phyloP scores from a whole-genome alignment of 2,797 vertebrate species.

The Natrix natrix region DNA sequence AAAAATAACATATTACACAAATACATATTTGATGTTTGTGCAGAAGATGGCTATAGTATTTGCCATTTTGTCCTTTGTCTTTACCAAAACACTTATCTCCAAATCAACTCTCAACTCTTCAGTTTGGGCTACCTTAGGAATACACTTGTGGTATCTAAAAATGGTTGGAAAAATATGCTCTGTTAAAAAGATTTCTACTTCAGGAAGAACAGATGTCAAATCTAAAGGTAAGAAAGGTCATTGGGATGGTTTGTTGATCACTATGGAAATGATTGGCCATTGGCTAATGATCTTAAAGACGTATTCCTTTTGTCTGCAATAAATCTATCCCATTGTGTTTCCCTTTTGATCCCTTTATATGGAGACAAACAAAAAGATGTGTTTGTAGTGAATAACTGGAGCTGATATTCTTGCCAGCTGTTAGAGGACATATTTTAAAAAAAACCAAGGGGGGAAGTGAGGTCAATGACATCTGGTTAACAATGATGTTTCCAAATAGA shows the following conservation, averaged over 20 bases:
- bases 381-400: constrained; percentile 66
- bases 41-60: not conserved
- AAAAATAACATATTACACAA: not conserved
- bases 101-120: not conserved
- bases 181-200: constrained; percentile 39
- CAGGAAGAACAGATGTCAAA: constrained; percentile 22
- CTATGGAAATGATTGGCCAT: constrained; percentile 11
- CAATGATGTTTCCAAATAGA: constrained; percentile 61
- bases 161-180: not conserved
- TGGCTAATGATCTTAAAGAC: constrained; percentile 43
- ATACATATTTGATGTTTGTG: not conserved
- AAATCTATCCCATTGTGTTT: constrained; percentile 70
- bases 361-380: constrained; percentile 69
- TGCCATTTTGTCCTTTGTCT: not conserved
- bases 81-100: not conserved
- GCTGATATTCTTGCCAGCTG: constrained; percentile 70
- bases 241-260: constrained; percentile 17
- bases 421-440: constrained; percentile 64
- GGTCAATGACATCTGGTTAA: constrained; percentile 68
- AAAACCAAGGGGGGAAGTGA: constrained; percentile 20
- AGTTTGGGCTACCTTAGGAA: not conserved
- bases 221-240: constrained; percentile 10
- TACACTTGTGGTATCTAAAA: not conserved
- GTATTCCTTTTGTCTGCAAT: constrained; percentile 47
- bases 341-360: constrained; percentile 67